A percentile compares a stretch with the other conserved stretches of the same genome.
Evolutionary conservation across 2,113 vertebrate species (phyloP).

Genomic region (Porphyrio hochstetteri): DNA sequence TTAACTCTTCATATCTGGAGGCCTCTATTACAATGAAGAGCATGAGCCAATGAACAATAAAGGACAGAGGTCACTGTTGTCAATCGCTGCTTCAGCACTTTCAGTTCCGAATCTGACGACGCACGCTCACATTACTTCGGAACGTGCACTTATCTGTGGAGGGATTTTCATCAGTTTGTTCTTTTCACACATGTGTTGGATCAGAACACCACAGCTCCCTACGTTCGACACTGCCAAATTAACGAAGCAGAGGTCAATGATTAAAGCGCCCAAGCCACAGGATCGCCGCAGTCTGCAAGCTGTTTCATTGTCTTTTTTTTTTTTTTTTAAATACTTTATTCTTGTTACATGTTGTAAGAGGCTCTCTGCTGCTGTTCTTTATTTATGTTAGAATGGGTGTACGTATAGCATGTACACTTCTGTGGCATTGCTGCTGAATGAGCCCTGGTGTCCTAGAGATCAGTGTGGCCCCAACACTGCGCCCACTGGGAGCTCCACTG

Average conservation of each 20-base stretch:
- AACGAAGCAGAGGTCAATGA: not conserved
- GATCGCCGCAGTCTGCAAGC: not conserved
- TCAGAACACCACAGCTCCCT: not conserved
- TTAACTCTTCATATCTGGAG: not conserved
- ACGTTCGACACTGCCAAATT: not conserved
- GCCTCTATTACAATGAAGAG: not conserved
- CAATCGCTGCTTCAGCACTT: not conserved
- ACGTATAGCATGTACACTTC: not conserved
- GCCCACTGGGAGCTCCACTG: not conserved
- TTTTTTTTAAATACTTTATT: not conserved
- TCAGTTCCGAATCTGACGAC: not conserved
- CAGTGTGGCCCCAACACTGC: not conserved
- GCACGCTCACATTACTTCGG: not conserved
- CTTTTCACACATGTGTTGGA: accelerated
- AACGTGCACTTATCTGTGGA: not conserved
- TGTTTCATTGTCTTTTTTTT: not conserved
- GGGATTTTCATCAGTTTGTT: not conserved
- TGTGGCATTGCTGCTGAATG: not conserved
- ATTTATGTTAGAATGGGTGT: not conserved
- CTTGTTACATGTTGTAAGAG: not conserved
- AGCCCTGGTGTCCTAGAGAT: not conserved
- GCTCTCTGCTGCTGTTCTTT: not conserved
- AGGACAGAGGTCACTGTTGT: not conserved
- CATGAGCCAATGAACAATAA: not conserved
- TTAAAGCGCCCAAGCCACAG: not conserved